Evolutionary conservation across 2,888 invertebrate species (phyloP), one percentile per base, ranked within the genome.

Genomic region (Nemotelus pantherinus): DNA sequence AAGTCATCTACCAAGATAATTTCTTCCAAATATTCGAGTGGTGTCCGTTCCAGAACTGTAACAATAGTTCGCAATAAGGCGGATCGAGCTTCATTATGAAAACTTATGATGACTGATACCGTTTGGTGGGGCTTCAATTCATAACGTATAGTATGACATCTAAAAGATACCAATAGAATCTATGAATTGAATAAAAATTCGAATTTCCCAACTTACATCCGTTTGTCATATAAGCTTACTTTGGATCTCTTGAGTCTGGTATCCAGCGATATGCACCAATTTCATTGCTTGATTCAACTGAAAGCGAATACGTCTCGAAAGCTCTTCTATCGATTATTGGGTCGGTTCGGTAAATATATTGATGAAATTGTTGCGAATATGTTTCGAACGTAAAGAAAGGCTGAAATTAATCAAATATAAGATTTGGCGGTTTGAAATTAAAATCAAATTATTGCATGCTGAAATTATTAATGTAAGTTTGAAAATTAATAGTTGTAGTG

Each of bases 1-100:
- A 77, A 81, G 75, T 86, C 86, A 79, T 86, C 86, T 76, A 86
- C 82, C 77, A 86, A 58, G 67, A 86, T 83, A 1, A 86, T 81
- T 80, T 86, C 86, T 10, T 84, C 80, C 53, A 86, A 80, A 78
- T 84, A 83, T 6, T 81, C 77, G 2, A 55, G 39, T 2, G 85
- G 82, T 2, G 85, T 85, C 53, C 84, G 82, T 6, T 78, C 78
- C n/a, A 84, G 79, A 58, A 86, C 77, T 3, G 85, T 83, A 9
- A 82, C 77, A 9, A 86, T 79, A 4, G 86, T 86, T 55, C 85
- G 80, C 44, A 85, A 68, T n/a, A 86, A 79, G 50, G 83, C 82
- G 2, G 86, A 83, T 9, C 85, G 82, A 3, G 84, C 83, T 80
- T 86, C 86, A 77, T 86, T 86, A 74, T 84, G 81, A 68, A 83